phyloP scores from a whole-genome alignment of 2,113 vertebrate genomes.

The Charina bottae region DNA sequence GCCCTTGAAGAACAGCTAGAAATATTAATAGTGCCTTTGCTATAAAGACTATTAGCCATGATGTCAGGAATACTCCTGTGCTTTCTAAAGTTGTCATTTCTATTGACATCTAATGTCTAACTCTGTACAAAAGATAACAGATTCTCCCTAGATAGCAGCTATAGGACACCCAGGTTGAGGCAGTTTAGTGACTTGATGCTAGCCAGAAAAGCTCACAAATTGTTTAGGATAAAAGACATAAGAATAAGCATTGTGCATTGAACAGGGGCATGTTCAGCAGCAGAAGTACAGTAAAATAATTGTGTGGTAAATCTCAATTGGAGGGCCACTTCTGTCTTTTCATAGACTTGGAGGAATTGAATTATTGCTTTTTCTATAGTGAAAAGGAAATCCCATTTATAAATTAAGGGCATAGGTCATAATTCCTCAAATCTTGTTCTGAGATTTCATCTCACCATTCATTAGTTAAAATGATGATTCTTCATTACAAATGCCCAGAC shows the following conservation, averaged over 20 bases:
- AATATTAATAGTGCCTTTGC: not conserved
- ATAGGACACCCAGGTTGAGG: not conserved
- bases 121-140: not conserved
- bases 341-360: not conserved
- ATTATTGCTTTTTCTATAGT: not conserved
- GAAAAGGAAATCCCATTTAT: not conserved
- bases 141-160: not conserved
- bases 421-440: not conserved
- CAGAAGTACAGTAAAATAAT: not conserved
- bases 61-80: not conserved
- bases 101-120: not conserved
- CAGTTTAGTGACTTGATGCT: not conserved
- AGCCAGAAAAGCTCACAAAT: not conserved
- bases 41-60: not conserved
- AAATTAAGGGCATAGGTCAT: not conserved
- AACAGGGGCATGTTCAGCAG: not conserved
- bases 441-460: not conserved
- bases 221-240: not conserved
- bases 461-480: not conserved
- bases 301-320: not conserved
- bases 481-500: not conserved
- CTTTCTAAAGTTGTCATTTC: not conserved
- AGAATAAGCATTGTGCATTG: not conserved
- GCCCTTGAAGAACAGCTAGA: not conserved
- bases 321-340: not conserved